These are phyloP conservation scores for Andrena haemorrhoa DNA, from an alignment of 2,888 invertebrate species.

Conservation along the genomic window DNA sequence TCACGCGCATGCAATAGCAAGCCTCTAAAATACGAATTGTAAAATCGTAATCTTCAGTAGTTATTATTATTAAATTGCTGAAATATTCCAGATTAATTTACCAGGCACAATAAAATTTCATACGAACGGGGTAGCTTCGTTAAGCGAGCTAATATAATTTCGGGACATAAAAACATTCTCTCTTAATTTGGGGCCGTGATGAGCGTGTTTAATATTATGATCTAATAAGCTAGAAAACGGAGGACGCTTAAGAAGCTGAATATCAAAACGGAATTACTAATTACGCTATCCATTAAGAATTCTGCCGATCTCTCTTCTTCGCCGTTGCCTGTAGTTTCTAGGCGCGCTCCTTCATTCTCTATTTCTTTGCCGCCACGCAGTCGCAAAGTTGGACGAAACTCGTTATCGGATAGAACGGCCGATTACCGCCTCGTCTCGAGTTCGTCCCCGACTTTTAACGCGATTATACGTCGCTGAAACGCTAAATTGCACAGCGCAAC, in stretches of 20 bases:
- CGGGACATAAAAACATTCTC: too few species aligned
- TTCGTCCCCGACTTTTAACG: constrained; percentile 77
- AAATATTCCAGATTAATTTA: too few species aligned
- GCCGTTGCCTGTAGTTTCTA: constrained; percentile 27
- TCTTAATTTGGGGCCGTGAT: too few species aligned
- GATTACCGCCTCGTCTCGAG: constrained; percentile 77
- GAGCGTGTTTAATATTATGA: too few species aligned
- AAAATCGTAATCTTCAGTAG: too few species aligned
- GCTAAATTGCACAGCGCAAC: constrained; percentile 69
- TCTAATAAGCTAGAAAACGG: too few species aligned
- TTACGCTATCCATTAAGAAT: constrained; percentile 43
- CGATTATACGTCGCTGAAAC: constrained; percentile 74
- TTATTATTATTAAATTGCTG: too few species aligned
- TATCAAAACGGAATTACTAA: constrained; percentile 51
- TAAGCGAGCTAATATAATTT: too few species aligned
- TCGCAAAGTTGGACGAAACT: constrained; percentile 74
- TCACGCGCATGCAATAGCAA: background rate
- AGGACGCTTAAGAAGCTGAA: background rate
- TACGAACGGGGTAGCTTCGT: too few species aligned
- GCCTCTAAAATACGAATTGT: too few species aligned
- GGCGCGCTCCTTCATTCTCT: constrained; percentile 50
- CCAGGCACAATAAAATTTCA: too few species aligned
- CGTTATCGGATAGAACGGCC: constrained; percentile 77
- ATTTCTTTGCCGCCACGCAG: constrained; percentile 63
- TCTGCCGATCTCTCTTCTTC: constrained; percentile 36